Evolutionary conservation across 2,888 invertebrate genomes (phyloP).

Genomic region (Venusia cambrica): DNA sequence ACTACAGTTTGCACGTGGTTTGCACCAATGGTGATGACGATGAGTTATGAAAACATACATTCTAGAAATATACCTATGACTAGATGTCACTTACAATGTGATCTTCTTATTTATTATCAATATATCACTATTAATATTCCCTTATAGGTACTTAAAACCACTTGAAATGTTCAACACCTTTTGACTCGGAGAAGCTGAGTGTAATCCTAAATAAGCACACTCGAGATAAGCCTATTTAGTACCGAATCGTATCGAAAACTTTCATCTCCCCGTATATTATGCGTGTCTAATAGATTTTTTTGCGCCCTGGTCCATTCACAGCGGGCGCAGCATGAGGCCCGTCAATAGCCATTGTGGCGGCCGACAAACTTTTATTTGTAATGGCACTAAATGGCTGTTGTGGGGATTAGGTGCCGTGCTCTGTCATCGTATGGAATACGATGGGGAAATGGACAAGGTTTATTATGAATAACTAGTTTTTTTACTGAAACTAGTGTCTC

Average conservation of each 20-base stretch:
- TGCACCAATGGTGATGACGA: too few species aligned
- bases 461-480: constrained; percentile 32
- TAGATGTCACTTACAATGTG: too few species aligned
- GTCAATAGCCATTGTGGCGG: constrained; percentile 73
- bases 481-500: constrained; percentile 5
- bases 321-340: constrained; percentile 69
- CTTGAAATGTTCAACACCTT: too few species aligned
- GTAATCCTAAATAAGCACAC: constrained; percentile 16
- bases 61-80: too few species aligned
- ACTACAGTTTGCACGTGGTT: too few species aligned
- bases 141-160: too few species aligned
- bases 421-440: constrained; percentile 57
- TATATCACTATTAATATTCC: too few species aligned
- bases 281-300: constrained; percentile 79
- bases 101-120: too few species aligned
- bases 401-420: constrained; percentile 70
- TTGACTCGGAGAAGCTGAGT: too few species aligned
- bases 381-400: constrained; percentile 77
- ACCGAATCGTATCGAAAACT: constrained; percentile 48
- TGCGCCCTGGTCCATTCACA: constrained; percentile 70
- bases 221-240: constrained; percentile 30
- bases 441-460: constrained; percentile 51
- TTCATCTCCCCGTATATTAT: constrained; percentile 63
- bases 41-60: too few species aligned
- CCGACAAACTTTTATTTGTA: constrained; percentile 75